Percentiles rank a stretch among this genome's conserved stretches.
These are phyloP conservation scores for Lutjanus argentimaculatus DNA, from an alignment of 2,797 vertebrate genomes.

Conservation along the genomic window DNA sequence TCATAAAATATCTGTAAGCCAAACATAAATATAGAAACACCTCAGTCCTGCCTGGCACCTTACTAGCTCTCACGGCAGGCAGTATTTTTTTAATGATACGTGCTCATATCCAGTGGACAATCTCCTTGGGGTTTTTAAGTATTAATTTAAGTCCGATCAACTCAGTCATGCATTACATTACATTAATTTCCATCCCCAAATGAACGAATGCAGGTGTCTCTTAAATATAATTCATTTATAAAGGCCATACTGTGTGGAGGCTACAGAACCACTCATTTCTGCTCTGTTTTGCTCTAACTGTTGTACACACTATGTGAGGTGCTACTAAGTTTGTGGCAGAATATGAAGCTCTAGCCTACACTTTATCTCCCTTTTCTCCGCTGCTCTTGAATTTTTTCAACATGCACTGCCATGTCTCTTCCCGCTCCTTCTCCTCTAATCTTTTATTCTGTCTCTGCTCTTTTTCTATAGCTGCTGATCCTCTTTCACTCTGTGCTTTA, in stretches of 20 bases:
- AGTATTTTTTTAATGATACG: neutral
- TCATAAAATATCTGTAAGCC: slow-evolving; percentile 4
- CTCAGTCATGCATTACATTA: neutral
- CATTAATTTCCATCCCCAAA: neutral
- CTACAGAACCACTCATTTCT: neutral
- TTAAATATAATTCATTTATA: neutral
- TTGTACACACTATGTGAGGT: too few relatives aligned
- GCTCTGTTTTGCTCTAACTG: neutral
- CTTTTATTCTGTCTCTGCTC: slow-evolving; percentile 12
- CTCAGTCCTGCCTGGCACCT: too few relatives aligned
- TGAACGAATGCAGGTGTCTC: neutral
- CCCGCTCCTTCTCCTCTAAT: neutral
- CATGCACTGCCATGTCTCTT: neutral
- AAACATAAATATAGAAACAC: neutral
- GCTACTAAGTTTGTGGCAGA: neutral
- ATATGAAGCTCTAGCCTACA: neutral
- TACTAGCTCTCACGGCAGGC: neutral
- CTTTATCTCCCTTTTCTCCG: neutral
- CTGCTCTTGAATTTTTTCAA: neutral
- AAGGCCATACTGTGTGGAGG: neutral
- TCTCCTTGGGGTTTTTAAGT: neutral
- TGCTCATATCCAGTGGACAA: neutral
- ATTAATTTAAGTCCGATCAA: slow-evolving; percentile 5
- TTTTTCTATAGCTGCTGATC: slow-evolving; percentile 18
- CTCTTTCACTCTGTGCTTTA: slow-evolving; percentile 21